Evolutionary conservation across 2,797 vertebrate genomes (phyloP), one percentile per base, ranked within the genome.

Genomic region (Argya squamiceps): DNA sequence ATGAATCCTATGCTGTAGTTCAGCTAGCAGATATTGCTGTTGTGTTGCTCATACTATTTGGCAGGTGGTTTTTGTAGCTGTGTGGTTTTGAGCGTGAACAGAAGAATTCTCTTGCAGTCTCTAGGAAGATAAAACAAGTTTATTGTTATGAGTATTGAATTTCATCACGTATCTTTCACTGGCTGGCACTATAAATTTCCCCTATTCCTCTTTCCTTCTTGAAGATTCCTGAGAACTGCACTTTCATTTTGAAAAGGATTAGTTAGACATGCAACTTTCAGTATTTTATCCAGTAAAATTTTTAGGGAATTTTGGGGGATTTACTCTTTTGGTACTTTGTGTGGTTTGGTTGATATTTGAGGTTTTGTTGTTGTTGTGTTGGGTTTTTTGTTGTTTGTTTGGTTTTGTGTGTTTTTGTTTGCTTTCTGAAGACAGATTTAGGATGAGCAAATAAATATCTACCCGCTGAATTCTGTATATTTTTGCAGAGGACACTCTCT

Each of bases 221-320:
- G 58, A 43, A 73, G n/a, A 74, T 80, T 93, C 49, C 83, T 59
- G 53, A 79, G 77, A 94, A 30, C n/a, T 68, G 87, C 27, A 44
- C 37, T 97, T 96, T 90, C 23, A 44, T 93, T 97, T 96, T 90
- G 64, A 86, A 87, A 79, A 82, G 5, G 58, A 13, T 76, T 75
- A 5, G 78, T 92, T 85, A 91, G 83, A 44, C 29, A 37, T 84
- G 50, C 46, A 78, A 41, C 75, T 94, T 64, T 16, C 20, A 83
- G 27, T 94, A 44, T 91, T 93, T 88, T 92, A 62, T 7, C 56
- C 50, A 44, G 36, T 65, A 44, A 90, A 68, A 60, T 84, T 92
- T 75, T 69, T 50, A 92, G 22, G 65, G 85, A 94, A 37, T 95
- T 89, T 79, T 53, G 46, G 69, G 80, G 73, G 16, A 50, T 95